These are phyloP conservation scores for Xiphophorus maculatus DNA, from an alignment of 2,113 vertebrate genomes.

Conservation along the genomic window DNA sequence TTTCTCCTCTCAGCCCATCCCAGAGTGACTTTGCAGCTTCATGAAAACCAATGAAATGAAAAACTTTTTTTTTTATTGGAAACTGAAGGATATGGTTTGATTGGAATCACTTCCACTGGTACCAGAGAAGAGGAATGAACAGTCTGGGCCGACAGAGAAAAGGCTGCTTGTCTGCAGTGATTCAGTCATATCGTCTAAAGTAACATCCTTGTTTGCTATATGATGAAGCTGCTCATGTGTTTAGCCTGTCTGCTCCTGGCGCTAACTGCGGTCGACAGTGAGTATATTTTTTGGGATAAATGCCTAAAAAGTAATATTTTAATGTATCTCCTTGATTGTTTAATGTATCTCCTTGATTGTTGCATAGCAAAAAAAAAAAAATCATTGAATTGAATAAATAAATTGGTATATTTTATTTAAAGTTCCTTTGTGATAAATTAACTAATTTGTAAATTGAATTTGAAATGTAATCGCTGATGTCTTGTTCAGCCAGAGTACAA, in stretches of 20 bases:
- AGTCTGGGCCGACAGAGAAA: not conserved
- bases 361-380: too few species aligned
- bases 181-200: slow-evolving; percentile 31
- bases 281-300: slow-evolving; percentile 40
- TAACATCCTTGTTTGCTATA: slow-evolving; percentile 9
- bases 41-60: slow-evolving; percentile 52
- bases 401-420: too few species aligned
- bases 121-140: slow-evolving; percentile 14
- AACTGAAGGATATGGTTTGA: slow-evolving; percentile 41
- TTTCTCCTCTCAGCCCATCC: slow-evolving; percentile 46
- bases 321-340: too few species aligned
- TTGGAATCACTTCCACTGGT: slow-evolving; percentile 26
- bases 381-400: too few species aligned
- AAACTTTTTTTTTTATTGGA: slow-evolving; percentile 31
- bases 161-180: slow-evolving; percentile 8
- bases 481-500: not conserved
- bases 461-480: not conserved
- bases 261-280: slow-evolving; percentile 50
- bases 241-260: slow-evolving; percentile 44
- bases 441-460: not conserved
- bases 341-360: too few species aligned
- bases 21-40: slow-evolving; percentile 26
- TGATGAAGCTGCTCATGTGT: slow-evolving; percentile 38
- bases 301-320: too few species aligned
- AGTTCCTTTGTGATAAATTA: too few species aligned